These are phyloP conservation scores for Nephila pilipes DNA, from an alignment of 1,140 invertebrate species.

Conservation along the genomic window DNA sequence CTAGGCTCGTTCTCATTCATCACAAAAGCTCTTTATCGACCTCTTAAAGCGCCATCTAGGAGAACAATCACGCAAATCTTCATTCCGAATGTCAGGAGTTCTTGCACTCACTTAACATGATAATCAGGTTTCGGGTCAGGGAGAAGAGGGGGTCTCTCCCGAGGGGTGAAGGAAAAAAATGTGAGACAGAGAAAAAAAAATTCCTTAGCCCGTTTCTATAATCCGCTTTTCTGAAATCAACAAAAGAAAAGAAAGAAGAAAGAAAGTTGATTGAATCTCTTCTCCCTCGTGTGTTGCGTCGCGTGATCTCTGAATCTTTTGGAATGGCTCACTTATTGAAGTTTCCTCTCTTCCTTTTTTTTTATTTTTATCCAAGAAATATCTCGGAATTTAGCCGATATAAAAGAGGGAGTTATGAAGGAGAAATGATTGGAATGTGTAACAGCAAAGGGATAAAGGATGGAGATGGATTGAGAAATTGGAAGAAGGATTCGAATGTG, in stretches of 20 bases:
- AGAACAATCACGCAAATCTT: constrained; percentile 48
- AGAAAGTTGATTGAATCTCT: constrained; percentile 67
- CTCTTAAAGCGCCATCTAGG: constrained; percentile 57
- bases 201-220: constrained; percentile 9
- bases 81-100: background rate
- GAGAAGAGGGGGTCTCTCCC: background rate
- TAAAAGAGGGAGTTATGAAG: constrained; percentile 45
- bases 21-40: constrained; percentile 44
- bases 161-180: background rate
- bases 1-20: constrained; percentile 11
- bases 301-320: constrained; percentile 59
- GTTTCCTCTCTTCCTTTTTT: constrained; percentile 24
- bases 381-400: constrained; percentile 29
- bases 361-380: background rate
- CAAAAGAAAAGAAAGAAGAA: constrained; percentile 33
- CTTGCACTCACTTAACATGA: constrained; percentile 63
- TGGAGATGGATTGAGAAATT: constrained; percentile 21
- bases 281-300: constrained; percentile 35
- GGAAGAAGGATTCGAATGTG: background rate
- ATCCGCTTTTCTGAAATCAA: constrained; percentile 61
- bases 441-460: constrained; percentile 6
- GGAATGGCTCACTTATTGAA: constrained; percentile 45
- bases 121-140: constrained; percentile 48
- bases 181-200: constrained; percentile 2
- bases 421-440: constrained; percentile 41